Percentiles rank a stretch among this genome's conserved stretches.
Evolutionary conservation across 2,113 vertebrate species (phyloP).

Genomic region (Etheostoma spectabile): DNA sequence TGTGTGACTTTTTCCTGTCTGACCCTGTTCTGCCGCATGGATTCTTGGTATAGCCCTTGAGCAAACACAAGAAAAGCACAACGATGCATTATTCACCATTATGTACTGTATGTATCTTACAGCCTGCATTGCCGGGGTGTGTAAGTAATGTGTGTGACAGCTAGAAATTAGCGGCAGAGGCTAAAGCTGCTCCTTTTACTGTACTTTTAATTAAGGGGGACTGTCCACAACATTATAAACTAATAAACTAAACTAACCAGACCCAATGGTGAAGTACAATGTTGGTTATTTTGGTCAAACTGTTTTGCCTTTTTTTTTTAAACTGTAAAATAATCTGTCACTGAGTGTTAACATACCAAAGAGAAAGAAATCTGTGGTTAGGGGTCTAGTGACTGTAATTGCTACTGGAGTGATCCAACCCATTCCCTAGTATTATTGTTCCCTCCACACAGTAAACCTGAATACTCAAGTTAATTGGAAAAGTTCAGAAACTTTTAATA

Average conservation of each 20-base stretch:
- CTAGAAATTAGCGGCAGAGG: too few species aligned
- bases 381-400: not conserved
- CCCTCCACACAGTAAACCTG: too few species aligned
- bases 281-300: not conserved
- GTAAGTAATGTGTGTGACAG: not conserved
- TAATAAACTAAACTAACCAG: not conserved
- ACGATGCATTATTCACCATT: not conserved
- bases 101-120: constrained; percentile 5
- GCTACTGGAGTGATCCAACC: not conserved
- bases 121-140: not conserved
- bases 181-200: too few species aligned
- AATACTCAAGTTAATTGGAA: too few species aligned
- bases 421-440: not conserved
- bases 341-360: not conserved
- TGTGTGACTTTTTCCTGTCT: constrained; percentile 5
- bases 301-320: not conserved
- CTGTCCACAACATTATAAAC: too few species aligned
- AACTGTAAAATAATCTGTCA: not conserved
- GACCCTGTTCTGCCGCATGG: not conserved
- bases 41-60: not conserved
- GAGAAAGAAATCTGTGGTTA: not conserved
- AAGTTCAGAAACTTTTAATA: too few species aligned
- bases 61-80: not conserved
- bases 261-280: not conserved
- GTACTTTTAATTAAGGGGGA: too few species aligned